Evolutionary conservation across 1,140 invertebrate genomes (phyloP).

Genomic region (Gryllus bimaculatus): DNA sequence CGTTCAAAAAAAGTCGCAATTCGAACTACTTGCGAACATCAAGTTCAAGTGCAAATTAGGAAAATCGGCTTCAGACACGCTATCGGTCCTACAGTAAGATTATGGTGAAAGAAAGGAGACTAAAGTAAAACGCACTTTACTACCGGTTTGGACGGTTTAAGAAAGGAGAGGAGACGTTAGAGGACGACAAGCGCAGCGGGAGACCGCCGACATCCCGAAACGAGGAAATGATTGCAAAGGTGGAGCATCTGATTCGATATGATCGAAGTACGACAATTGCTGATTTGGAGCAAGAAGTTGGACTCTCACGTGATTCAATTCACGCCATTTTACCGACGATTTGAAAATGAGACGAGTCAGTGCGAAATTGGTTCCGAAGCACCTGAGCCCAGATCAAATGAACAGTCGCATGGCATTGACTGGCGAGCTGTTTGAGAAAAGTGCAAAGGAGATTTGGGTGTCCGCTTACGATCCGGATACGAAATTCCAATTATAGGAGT

Average conservation of each 20-base stretch:
- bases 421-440: conserved; percentile 1
- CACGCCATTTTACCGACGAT: not conserved
- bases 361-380: conserved; percentile 10
- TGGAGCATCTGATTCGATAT: not conserved
- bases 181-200: not conserved
- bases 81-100: conserved; percentile 7
- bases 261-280: not conserved
- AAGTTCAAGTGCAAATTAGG: conserved; percentile 11
- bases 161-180: not conserved
- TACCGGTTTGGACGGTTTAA: not conserved
- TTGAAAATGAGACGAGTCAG: conserved; percentile 9
- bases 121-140: not conserved
- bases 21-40: not conserved
- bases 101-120: conserved; percentile 6
- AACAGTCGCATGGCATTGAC: no score
- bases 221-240: not conserved
- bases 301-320: not conserved
- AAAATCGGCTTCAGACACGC: not conserved
- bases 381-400: not conserved
- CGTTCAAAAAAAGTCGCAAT: not conserved
- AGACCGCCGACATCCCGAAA: conserved; percentile 1
- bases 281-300: conserved; percentile 10
- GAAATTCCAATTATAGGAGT: not conserved
- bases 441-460: not conserved
- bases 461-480: not conserved